Evolutionary conservation across 2,113 vertebrate species (phyloP).

Genomic region (Mola mola): DNA sequence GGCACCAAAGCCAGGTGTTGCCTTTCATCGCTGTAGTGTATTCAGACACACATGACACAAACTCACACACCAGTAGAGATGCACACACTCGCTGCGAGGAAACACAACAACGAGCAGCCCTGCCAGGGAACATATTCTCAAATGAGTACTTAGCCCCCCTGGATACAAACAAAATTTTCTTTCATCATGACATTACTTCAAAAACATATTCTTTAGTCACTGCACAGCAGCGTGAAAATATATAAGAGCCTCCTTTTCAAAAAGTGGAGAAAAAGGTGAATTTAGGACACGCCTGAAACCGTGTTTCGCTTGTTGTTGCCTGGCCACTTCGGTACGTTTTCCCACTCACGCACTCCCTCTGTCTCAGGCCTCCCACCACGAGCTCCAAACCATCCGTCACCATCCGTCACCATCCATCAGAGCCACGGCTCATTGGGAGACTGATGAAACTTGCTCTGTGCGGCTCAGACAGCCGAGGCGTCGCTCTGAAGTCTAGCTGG

Average conservation of each 20-base stretch:
- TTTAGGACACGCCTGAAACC: slow-evolving; percentile 7
- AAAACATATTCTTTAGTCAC: no score
- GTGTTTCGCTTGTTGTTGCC: slow-evolving; percentile 46
- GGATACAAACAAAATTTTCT: slow-evolving; percentile 22
- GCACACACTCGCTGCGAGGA: slow-evolving; percentile 1
- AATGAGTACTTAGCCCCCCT: neutral
- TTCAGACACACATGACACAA: slow-evolving; percentile 7
- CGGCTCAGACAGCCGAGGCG: slow-evolving; percentile 10
- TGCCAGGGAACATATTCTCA: neutral
- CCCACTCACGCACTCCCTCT: slow-evolving; percentile 15
- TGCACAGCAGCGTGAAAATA: slow-evolving; percentile 5
- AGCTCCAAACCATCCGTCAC: slow-evolving; percentile 7
- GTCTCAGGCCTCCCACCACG: slow-evolving; percentile 16
- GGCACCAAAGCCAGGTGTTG: slow-evolving; percentile 27
- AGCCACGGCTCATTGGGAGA: slow-evolving; percentile 30
- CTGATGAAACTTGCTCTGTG: slow-evolving; percentile 16
- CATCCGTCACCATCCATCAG: slow-evolving; percentile 26
- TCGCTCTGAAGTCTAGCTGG: slow-evolving; percentile 31
- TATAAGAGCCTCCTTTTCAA: slow-evolving; percentile 6
- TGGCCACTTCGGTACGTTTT: slow-evolving; percentile 58
- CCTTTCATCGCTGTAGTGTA: slow-evolving; percentile 6
- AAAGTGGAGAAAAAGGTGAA: slow-evolving; percentile 36
- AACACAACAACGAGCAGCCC: neutral
- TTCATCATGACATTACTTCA: no score
- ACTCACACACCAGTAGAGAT: no score